Base-by-base conservation (phyloP, 2,797 vertebrate species). In the Tenualosa thibaudeaui region DNA sequence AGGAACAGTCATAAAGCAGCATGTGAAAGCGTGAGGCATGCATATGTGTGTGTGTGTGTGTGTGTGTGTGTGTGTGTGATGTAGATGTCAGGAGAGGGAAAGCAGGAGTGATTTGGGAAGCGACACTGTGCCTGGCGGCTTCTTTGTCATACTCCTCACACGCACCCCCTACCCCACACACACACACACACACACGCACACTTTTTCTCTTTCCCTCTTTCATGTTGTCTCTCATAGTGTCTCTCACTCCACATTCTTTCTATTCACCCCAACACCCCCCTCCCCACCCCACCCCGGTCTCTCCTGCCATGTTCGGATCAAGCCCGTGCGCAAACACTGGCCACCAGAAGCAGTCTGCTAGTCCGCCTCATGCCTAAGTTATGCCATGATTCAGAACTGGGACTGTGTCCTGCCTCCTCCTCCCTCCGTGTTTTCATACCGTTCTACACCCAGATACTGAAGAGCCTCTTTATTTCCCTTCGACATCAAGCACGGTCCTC, bases 1-100 rank as follows among this genome's bases (percentile, higher is more conserved):
- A 81, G 78, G 58, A 78, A 88, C 54, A 81, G 15, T 3, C 13
- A 37, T 31, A 68, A 13, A 40, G 62, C 65, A 71, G 31, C 65
- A 71, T 71, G 65, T 71, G 26, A 71, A 37, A 49, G 7, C 46
- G 2, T 49, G 46, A 49, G 46, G 46, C 46, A 3, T 8, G 46
- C 46, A 3, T 3, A 49, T 49, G 46, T 49, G 46, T 68, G 65
- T 68, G 24, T 68, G 54, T 56, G 54, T 56, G 54, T 56, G 54
- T 56, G 54, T 56, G 54, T 56, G 54, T 56, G 54, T 53, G 51
- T 54, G 51, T 56, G 53, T 56, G 60, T 56, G 60, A 31, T 56
- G 54, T 49, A 49, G 46, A 49, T 49, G 46, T 49, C 46, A 5
- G 46, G 7, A 49, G 46, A 8, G 46, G 46, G 46, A 26, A 13